Base-by-base conservation (phyloP, 2,113 vertebrate genomes). In the Aspiorhynchus laticeps region DNA sequence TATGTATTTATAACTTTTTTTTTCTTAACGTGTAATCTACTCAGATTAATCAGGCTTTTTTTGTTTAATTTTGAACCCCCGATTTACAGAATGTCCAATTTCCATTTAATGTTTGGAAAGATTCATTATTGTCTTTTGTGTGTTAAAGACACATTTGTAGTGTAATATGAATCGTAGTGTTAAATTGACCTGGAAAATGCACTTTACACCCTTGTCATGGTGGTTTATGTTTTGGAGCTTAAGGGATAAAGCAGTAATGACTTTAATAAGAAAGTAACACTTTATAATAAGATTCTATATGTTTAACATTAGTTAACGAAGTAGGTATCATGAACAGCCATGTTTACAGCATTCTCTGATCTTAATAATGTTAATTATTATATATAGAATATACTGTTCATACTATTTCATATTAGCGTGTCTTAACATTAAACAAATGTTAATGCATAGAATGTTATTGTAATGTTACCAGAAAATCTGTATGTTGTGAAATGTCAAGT, bases 121-220 rank as follows among this genome's bases (percentile, higher is more conserved):
- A n/a, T 74, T 24, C 26, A 12, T 46, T 21, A 46, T 19, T 84
- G 69, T 69, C 19, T 83, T 41, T 2, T 73, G 69, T 41, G 21
- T 56, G 28, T 73, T 38, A 2, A 53, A 36, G n/a, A 31, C n/a
- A 56, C 56, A 9, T 24, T 24, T 59, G 56, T 59, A 14, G 63
- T 48, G 9, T 21, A 46, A 10, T 56, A 67, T 33, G 17, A 61
- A 61, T 71, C 10, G 1, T 14, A 73, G 46, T 84, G 82, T 84
- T 74, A 71, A 56, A 33, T 51, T 28, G 80, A 83, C 33, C 14
- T 0, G 6, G 28, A 74, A 74, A 56, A 74, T 74, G 82, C 82
- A 84, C 82, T 84, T 84, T 84, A 84, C 67, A 41, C 48, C 48
- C 21, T 33, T 41, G 67, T 84, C 19, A 38, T 74, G 31, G 67